Evolutionary conservation across 2,888 invertebrate species (phyloP).

Genomic region (Entomobrya multifasciata): DNA sequence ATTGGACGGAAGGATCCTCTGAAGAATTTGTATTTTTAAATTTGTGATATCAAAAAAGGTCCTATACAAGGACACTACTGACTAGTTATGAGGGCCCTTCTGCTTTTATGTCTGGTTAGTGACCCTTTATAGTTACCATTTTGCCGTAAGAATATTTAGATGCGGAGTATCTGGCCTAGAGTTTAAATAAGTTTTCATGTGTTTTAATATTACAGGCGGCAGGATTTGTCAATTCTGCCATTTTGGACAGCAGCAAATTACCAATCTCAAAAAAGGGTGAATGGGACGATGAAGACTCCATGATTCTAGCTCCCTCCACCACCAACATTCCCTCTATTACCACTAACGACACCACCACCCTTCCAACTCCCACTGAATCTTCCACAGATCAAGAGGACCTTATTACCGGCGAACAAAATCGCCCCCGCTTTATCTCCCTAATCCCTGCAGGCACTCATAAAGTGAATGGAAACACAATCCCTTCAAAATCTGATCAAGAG

Average conservation of each 20-base stretch:
- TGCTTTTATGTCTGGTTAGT: slow-evolving; percentile 21
- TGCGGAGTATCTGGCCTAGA: too few relatives aligned
- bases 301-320: slow-evolving; percentile 12
- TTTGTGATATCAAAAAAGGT: too few relatives aligned
- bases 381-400: slow-evolving; percentile 7
- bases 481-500: slow-evolving; percentile 12
- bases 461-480: background rate
- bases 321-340: background rate
- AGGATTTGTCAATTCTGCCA: slow-evolving; percentile 35
- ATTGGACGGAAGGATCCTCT: slow-evolving; percentile 13
- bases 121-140: too few relatives aligned
- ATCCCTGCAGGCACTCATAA: slow-evolving; percentile 18
- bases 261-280: background rate
- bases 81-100: slow-evolving; percentile 4
- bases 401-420: slow-evolving; percentile 16
- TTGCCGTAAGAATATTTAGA: too few relatives aligned
- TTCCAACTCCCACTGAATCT: background rate
- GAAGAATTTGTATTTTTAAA: background rate
- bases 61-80: background rate
- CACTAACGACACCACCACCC: background rate
- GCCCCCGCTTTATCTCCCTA: slow-evolving; percentile 32
- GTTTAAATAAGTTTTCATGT: background rate
- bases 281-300: slow-evolving; percentile 61
- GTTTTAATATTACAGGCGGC: slow-evolving; percentile 2
- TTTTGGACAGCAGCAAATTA: slow-evolving; percentile 27